Conservation (phyloP, 2,113 vertebrate species). For the Podilymbus podiceps region DNA sequence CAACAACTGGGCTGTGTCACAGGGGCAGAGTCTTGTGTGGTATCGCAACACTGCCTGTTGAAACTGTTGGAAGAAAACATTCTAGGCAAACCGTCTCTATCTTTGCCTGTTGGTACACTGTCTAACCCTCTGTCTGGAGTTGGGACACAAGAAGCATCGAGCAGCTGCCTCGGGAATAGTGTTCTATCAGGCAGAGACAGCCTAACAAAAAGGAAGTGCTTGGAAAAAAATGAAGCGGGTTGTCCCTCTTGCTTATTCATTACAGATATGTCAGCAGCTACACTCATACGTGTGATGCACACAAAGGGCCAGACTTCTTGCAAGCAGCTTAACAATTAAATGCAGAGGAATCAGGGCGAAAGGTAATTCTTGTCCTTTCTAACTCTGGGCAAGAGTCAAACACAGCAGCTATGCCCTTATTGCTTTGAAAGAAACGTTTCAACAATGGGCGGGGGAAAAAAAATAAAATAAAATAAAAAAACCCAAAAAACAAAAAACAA, state of each 20-base stretch:
- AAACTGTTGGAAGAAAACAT: neutral
- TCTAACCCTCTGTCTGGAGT: neutral
- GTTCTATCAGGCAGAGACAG: neutral
- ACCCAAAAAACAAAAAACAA: too few relatives aligned
- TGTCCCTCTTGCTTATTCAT: neutral
- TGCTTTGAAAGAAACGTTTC: neutral
- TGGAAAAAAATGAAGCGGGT: neutral
- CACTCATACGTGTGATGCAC: neutral
- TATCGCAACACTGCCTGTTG: neutral
- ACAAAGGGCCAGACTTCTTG: neutral
- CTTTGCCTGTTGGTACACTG: neutral
- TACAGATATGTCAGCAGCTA: neutral
- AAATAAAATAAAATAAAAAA: too few relatives aligned
- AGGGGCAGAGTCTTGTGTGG: neutral
- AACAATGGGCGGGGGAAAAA: neutral
- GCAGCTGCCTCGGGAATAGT: neutral
- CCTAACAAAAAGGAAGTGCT: neutral
- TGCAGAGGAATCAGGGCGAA: neutral
- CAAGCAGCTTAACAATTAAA: neutral
- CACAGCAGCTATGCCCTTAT: neutral
- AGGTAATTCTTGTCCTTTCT: neutral
- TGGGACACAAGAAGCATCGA: neutral
- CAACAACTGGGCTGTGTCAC: neutral
- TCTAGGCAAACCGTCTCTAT: neutral
- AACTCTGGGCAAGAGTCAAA: neutral